phyloP scores from a whole-genome alignment of 2,888 invertebrate genomes.

The Lucinisca nassula region DNA sequence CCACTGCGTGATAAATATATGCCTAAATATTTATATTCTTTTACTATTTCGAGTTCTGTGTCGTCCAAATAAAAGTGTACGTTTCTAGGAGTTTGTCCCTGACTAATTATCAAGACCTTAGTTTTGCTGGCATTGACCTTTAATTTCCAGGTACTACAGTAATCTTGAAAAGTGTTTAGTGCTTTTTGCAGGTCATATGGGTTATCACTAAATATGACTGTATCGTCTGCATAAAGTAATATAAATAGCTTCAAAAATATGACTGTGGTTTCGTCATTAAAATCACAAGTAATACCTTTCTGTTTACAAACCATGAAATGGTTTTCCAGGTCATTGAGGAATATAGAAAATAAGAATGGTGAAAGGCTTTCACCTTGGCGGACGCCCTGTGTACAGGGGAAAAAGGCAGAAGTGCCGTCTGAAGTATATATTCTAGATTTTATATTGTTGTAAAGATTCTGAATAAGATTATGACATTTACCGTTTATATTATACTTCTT shows the following conservation, averaged over 20 bases:
- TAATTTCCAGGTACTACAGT: slow-evolving; percentile 43
- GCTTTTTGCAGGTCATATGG: background rate
- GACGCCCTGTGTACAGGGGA: background rate
- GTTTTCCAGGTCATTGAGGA: background rate
- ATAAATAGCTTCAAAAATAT: slow-evolving; percentile 10
- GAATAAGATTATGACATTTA: background rate
- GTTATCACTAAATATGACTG: slow-evolving; percentile 28
- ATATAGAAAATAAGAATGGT: background rate
- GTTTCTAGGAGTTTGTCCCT: background rate
- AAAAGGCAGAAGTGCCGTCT: background rate
- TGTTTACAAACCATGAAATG: background rate
- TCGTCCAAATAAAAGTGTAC: background rate
- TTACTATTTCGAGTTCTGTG: slow-evolving; percentile 5
- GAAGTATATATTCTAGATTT: background rate
- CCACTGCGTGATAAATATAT: slow-evolving; percentile 20
- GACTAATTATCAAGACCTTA: slow-evolving; percentile 14
- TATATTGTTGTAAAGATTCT: background rate
- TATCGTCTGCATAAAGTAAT: slow-evolving; percentile 45
- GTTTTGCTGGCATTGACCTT: slow-evolving; percentile 25
- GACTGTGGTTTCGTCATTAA: background rate
- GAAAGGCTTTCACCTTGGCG: background rate
- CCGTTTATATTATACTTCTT: background rate
- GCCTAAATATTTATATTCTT: slow-evolving; percentile 27
- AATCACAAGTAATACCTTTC: background rate
- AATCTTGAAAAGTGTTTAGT: slow-evolving; percentile 21